phyloP scores from a whole-genome alignment of 1,140 invertebrate genomes.

The Amyelois transitella region DNA sequence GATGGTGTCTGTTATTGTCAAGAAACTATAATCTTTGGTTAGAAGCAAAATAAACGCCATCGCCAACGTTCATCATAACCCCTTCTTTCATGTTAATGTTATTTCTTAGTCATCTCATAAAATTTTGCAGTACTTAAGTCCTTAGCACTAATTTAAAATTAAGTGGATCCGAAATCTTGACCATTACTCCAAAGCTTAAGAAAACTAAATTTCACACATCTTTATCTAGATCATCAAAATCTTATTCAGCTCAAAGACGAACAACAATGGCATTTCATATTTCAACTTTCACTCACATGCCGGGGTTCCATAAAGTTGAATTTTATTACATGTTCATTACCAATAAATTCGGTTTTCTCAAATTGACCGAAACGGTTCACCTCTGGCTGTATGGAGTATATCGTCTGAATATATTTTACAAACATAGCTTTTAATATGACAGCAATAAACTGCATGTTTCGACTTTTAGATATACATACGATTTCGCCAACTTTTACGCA shows the following conservation, averaged over 20 bases:
- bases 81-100: too few relatives aligned
- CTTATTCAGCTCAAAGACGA: background rate
- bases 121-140: too few relatives aligned
- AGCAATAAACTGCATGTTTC: too few relatives aligned
- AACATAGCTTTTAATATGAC: background rate
- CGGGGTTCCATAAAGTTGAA: background rate
- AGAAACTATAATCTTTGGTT: too few relatives aligned
- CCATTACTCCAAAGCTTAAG: background rate
- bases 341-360: slow-evolving; percentile 1
- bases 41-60: too few relatives aligned
- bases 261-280: background rate
- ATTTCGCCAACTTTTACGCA: too few relatives aligned
- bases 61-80: too few relatives aligned
- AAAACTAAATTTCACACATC: background rate
- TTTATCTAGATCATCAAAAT: background rate
- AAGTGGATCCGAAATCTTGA: too few relatives aligned
- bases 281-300: slow-evolving; percentile 5
- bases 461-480: too few relatives aligned
- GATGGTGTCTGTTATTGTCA: too few relatives aligned
- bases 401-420: background rate
- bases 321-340: slow-evolving; percentile 1
- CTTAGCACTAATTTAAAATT: too few relatives aligned
- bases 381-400: background rate
- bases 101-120: too few relatives aligned
- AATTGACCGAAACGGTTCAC: background rate